Evolutionary conservation across 2,113 vertebrate genomes (phyloP).

Genomic region (Cyanoderma ruficeps): DNA sequence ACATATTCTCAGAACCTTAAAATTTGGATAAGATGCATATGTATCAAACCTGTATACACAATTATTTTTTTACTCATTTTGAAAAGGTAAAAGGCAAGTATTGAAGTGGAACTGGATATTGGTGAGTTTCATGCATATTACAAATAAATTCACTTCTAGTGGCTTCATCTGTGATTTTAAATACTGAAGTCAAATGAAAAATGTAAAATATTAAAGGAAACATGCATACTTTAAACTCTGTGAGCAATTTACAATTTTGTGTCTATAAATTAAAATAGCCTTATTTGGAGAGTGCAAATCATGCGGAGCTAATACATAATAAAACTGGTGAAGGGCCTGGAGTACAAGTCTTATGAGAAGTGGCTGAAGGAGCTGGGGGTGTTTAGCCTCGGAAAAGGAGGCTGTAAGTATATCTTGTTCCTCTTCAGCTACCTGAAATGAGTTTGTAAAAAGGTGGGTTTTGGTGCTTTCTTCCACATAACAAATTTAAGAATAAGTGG

Average conservation of each 20-base stretch:
- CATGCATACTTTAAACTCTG: not conserved
- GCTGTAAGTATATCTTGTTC: accelerated
- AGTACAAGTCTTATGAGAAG: not conserved
- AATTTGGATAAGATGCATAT: accelerated
- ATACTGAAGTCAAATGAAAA: not conserved
- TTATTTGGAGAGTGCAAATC: not conserved
- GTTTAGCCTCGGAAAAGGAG: not conserved
- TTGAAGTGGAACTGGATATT: not conserved
- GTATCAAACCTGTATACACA: not conserved
- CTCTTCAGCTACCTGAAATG: not conserved
- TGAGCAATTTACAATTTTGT: not conserved
- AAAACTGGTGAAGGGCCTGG: not conserved
- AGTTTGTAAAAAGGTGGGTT: not conserved
- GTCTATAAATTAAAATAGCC: not conserved
- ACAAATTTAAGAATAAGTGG: not conserved
- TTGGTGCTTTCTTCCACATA: not conserved
- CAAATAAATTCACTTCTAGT: not conserved
- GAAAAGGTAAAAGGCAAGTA: not conserved
- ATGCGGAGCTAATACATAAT: not conserved
- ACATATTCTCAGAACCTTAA: not conserved
- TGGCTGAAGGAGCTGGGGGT: accelerated
- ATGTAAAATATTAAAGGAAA: not conserved
- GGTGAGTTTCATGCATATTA: not conserved
- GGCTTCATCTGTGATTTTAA: not conserved
- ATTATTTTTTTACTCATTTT: not conserved